phyloP scores from a whole-genome alignment of 2,113 vertebrate species.

The Pelusios castaneus region DNA sequence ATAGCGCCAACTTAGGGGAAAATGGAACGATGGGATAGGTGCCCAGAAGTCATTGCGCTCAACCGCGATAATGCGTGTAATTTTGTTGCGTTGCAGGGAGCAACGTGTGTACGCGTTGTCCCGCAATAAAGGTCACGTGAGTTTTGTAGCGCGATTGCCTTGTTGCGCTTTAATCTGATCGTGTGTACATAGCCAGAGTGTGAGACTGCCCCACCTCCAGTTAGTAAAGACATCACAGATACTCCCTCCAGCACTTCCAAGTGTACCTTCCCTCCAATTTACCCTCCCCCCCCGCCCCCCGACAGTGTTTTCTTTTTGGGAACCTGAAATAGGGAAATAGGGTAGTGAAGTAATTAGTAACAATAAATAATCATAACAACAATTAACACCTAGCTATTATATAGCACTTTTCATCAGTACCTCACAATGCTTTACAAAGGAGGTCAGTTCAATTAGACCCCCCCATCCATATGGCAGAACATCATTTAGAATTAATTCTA shows the following conservation, averaged over 20 bases:
- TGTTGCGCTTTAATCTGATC: too few species aligned
- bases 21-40: too few species aligned
- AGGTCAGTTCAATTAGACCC: not conserved
- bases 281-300: not conserved
- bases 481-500: not conserved
- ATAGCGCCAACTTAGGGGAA: too few species aligned
- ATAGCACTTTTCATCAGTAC: not conserved
- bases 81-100: too few species aligned
- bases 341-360: not conserved
- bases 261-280: not conserved
- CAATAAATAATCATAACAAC: not conserved
- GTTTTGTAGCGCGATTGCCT: too few species aligned
- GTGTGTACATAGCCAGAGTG: too few species aligned
- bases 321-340: not conserved
- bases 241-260: too few species aligned
- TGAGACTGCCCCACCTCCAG: not conserved
- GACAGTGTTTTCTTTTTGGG: not conserved
- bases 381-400: not conserved
- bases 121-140: too few species aligned
- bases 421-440: not conserved
- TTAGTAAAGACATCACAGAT: too few species aligned
- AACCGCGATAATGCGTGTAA: too few species aligned
- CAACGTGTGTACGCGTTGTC: too few species aligned
- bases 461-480: not conserved
- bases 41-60: too few species aligned